Conservation (phyloP, 1,140 invertebrate species). For the Coelopa frigida region DNA sequence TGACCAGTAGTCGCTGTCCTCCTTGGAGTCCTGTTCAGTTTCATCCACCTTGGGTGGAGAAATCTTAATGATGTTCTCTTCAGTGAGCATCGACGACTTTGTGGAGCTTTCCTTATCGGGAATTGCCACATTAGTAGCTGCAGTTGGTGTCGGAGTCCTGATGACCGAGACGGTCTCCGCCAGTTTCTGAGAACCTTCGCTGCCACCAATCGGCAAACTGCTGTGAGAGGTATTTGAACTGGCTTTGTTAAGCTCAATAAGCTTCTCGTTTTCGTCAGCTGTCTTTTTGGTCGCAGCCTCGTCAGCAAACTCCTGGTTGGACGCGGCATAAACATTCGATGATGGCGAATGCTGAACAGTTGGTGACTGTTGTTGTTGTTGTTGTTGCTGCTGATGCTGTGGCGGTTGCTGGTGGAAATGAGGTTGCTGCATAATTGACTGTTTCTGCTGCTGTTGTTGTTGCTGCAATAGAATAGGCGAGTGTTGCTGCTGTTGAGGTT, state of each 20-base stretch:
- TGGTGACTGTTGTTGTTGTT: constrained; percentile 9
- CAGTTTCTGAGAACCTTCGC: too few relatives aligned
- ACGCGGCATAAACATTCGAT: too few relatives aligned
- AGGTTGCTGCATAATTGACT: neutral
- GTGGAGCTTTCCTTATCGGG: neutral
- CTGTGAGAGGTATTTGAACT: too few relatives aligned
- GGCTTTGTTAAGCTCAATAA: too few relatives aligned
- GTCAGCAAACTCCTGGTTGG: too few relatives aligned
- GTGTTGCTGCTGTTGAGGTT: constrained; percentile 4
- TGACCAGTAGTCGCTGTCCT: constrained; percentile 69
- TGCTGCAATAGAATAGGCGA: neutral
- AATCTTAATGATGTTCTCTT: constrained; percentile 42
- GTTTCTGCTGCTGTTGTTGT: constrained; percentile 5
- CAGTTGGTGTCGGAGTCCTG: constrained; percentile 1
- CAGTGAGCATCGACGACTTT: constrained; percentile 26
- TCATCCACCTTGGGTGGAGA: constrained; percentile 39
- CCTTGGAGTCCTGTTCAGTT: constrained; percentile 48
- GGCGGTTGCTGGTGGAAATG: constrained; percentile 2
- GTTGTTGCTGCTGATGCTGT: constrained; percentile 3
- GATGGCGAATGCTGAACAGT: too few relatives aligned
- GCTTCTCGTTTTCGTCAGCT: too few relatives aligned
- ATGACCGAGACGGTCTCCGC: constrained; percentile 14
- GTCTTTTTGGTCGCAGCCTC: too few relatives aligned
- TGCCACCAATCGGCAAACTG: too few relatives aligned
- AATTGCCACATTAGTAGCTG: constrained; percentile 13